phyloP scores from a whole-genome alignment of 2,888 invertebrate genomes.

The Orthosia gothica region DNA sequence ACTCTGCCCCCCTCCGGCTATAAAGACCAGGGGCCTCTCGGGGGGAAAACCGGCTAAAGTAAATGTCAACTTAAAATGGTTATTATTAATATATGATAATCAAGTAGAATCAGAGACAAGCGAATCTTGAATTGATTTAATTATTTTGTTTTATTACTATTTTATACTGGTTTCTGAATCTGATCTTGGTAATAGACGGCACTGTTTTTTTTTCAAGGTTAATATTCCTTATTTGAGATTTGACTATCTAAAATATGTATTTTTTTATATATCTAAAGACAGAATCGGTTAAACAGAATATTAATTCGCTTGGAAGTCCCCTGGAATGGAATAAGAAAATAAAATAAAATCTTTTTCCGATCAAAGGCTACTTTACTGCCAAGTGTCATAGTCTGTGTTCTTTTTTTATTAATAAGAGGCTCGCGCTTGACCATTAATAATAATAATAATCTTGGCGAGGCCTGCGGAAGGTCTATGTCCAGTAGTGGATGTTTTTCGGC shows the following conservation, averaged over 20 bases:
- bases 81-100: slow-evolving; percentile 80
- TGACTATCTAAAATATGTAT: background rate
- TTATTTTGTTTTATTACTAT: slow-evolving; percentile 27
- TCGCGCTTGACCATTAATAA: no score
- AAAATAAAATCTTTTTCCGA: no score
- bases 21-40: slow-evolving; percentile 38
- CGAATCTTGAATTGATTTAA: slow-evolving; percentile 55
- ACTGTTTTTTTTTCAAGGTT: background rate
- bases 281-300: no score
- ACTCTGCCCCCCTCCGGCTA: slow-evolving; percentile 30
- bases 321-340: no score
- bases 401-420: no score
- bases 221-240: background rate
- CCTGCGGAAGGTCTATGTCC: no score
- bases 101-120: slow-evolving; percentile 69
- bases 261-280: background rate
- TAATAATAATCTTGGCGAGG: no score
- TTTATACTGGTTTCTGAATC: slow-evolving; percentile 10
- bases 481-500: no score
- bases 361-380: no score
- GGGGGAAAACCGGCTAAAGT: slow-evolving; percentile 49
- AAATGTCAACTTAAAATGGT: slow-evolving; percentile 75
- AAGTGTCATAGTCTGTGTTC: no score
- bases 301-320: no score
- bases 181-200: slow-evolving; percentile 5